A percentile compares a stretch with the other conserved stretches of the same genome.
These are phyloP conservation scores for Phenacoccus solenopsis DNA, from an alignment of 1,140 invertebrate genomes.

Conservation along the genomic window DNA sequence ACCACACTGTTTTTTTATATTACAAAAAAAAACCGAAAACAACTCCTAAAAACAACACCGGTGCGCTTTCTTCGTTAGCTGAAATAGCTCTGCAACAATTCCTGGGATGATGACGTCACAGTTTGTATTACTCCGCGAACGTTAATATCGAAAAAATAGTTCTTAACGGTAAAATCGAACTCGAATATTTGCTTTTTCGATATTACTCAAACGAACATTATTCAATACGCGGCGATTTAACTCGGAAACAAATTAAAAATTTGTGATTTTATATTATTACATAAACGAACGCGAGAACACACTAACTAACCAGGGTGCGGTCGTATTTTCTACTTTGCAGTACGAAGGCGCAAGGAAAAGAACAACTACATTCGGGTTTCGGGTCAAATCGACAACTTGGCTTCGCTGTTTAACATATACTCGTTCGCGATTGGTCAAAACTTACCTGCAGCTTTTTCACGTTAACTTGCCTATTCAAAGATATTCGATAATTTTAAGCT, in stretches of 20 bases:
- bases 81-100: conserved; percentile 11
- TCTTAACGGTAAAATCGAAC: background rate
- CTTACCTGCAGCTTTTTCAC: background rate
- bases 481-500: conserved; percentile 3
- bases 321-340: conserved; percentile 1
- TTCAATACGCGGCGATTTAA: background rate
- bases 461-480: background rate
- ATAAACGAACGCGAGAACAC: conserved; percentile 1
- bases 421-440: conserved; percentile 1
- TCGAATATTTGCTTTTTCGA: background rate
- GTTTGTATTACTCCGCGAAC: conserved; percentile 7
- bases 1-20: conserved; percentile 4
- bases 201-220: background rate
- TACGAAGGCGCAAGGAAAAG: background rate
- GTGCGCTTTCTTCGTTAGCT: conserved; percentile 11
- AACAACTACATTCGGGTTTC: conserved; percentile 1
- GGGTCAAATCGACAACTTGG: conserved; percentile 1
- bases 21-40: background rate
- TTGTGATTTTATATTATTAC: background rate
- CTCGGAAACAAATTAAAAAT: no score
- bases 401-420: background rate
- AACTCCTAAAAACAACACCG: conserved; percentile 5
- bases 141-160: conserved; percentile 1
- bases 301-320: background rate
- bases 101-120: conserved; percentile 9